Evolutionary conservation across 2,888 invertebrate species (phyloP).

Genomic region (Glomeris marginata): DNA sequence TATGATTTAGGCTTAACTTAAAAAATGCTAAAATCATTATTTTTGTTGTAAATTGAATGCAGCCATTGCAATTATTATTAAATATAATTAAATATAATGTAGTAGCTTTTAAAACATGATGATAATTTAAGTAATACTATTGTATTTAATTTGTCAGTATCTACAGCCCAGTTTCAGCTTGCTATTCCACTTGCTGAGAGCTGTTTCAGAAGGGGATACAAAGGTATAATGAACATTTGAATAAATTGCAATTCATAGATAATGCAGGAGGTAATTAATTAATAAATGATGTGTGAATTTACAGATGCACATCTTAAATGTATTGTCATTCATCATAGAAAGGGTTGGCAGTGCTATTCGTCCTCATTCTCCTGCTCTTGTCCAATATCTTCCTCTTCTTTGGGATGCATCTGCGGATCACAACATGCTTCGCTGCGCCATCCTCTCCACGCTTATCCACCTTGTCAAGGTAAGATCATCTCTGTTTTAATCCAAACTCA

Average conservation of each 20-base stretch:
- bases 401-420: constrained; percentile 79
- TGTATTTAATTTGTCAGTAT: constrained; percentile 33
- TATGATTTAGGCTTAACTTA: too few relatives aligned
- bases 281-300: constrained; percentile 14
- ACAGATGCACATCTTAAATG: constrained; percentile 77
- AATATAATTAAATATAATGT: too few relatives aligned
- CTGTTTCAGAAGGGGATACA: constrained; percentile 79
- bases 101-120: too few relatives aligned
- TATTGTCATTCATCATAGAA: constrained; percentile 77
- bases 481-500: too few relatives aligned
- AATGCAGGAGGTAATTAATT: not conserved
- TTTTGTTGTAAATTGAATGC: too few relatives aligned
- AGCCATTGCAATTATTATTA: too few relatives aligned
- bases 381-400: constrained; percentile 66
- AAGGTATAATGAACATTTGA: constrained; percentile 40
- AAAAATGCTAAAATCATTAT: too few relatives aligned
- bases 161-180: constrained; percentile 61
- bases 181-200: constrained; percentile 67
- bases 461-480: constrained; percentile 60
- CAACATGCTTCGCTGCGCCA: constrained; percentile 80
- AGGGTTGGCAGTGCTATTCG: constrained; percentile 61
- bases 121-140: not conserved
- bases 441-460: constrained; percentile 70
- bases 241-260: not conserved
- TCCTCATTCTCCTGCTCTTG: constrained; percentile 49